Evolutionary conservation across 1,140 invertebrate genomes (phyloP), one percentile per base, ranked within the genome.

Genomic region (Rhagoletis pomonella): DNA sequence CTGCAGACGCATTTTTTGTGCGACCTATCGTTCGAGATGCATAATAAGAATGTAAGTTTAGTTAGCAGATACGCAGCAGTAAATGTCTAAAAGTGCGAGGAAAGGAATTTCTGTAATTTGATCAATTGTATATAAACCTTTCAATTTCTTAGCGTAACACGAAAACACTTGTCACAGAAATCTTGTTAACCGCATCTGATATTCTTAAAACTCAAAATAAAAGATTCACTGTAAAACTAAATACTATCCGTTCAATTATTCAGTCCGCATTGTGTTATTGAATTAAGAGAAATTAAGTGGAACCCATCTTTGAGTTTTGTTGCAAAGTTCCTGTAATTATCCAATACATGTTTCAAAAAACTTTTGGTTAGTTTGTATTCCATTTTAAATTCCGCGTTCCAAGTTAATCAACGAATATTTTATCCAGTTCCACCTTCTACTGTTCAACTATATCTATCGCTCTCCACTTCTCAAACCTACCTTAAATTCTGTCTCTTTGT

Each of bases 161-260:
- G 29, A 29, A 29, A 29, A 29, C 29, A 29, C 29, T 29, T 29
- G 29, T 29, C 29, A 29, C 7, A 3, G 0, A 81, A 58, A 81
- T 81, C 47, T 81, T 81, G 73, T 81, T 81, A 81, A 58, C 73
- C 47, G 55, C 73, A 73, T 67, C 39, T 4, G 2, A 12, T 7
- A 39, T 67, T 4, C 29, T 67, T 67, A 6, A 39, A 39, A 55
- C 10, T 55, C 5, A 55, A 55, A 55, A 55, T 55, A 7, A 55
- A 55, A 7, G 5, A 55, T 55, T 55, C 29, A 55, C 0, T 55
- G 50, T 10, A 55, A 55, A 55, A 7, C 10, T 5, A 2, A 55
- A 55, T 55, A 10, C 10, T 55, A 5, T 7, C 5, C 60, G n/a
- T 62, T 62, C 60, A 62, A 14, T 4, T 62, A 4, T 14, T 12